Evolutionary conservation across 1,140 invertebrate genomes (phyloP), one percentile per base, ranked within the genome.

Genomic region (Drosophila ogumai): DNA sequence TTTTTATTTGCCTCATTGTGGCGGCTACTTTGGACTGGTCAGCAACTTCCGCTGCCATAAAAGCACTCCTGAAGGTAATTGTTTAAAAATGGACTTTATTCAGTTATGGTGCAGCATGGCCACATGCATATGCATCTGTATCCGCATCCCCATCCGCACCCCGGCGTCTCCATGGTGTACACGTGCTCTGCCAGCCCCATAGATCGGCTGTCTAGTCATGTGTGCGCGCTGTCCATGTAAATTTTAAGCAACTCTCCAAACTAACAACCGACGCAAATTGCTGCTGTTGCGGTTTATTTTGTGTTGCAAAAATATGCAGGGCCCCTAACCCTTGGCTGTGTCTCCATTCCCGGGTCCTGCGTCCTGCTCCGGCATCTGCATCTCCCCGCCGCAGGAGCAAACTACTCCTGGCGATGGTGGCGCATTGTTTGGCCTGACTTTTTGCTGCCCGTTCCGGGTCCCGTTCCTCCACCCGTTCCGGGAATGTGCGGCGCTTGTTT

Each of bases 261-360:
- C 84, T 87, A 87, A 88, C 84, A 87, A 88, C 84, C 84, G 71
- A 67, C 84, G 80, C 86, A 87, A 84, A 84, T 87, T 87, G 84
- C 84, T 87, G 84, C 80, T 88, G 80, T 78, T 90, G 84, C 84
- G 84, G 84, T 88, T 88, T 88, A 88, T 88, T 88, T 88, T 90
- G 85, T 90, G 80, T 84, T 90, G 80, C 84, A 90, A 84, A 90
- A 88, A 88, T 88, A 88, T 88, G 73, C 73, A 78, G 47, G 34
- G 1, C 36, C 56, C 31, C 58, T 34, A 19, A 9, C 43, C 60
- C 34, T 34, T 28, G 5, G 52, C n/a, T 32, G 28, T 67, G 56
- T 34, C 52, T 65, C 34, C 12, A 19, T 41, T 36, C 46, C n/a
- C 41, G 4, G 25, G 6, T 40, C 34, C 50, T 59, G 54, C n/a